Percentiles rank a stretch among this genome's conserved stretches.
Evolutionary conservation across 2,888 invertebrate species (phyloP).

Genomic region (Latrodectus elegans): DNA sequence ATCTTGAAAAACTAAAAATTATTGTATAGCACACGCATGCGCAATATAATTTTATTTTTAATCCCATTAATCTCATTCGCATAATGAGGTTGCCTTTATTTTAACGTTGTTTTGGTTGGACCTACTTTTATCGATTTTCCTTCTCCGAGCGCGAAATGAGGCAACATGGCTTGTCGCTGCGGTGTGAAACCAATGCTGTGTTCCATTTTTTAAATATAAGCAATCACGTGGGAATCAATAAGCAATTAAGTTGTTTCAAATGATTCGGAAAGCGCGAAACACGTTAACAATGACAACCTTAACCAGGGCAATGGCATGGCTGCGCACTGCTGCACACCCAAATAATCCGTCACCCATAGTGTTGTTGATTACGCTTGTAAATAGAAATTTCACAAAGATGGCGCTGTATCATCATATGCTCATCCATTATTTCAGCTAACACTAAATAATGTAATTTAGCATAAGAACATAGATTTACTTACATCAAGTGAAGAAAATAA

Average conservation of each 20-base stretch:
- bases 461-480: too few species aligned
- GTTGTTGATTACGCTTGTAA: neutral
- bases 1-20: conserved; percentile 70
- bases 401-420: neutral
- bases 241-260: neutral
- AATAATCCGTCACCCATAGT: neutral
- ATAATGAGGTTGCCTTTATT: conserved; percentile 69
- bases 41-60: conserved; percentile 70
- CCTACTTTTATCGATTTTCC: conserved; percentile 68
- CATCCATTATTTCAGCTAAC: too few species aligned
- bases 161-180: neutral
- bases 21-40: conserved; percentile 69
- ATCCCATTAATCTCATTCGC: conserved; percentile 69
- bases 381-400: neutral
- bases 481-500: too few species aligned
- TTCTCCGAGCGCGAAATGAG: conserved; percentile 38
- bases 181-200: neutral
- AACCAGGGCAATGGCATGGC: neutral
- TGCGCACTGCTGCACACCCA: neutral
- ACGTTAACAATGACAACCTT: neutral
- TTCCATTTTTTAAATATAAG: neutral
- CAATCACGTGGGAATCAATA: neutral
- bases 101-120: conserved; percentile 63
- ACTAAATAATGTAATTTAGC: too few species aligned
- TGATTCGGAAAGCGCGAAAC: neutral